phyloP scores from a whole-genome alignment of 2,113 vertebrate species.

The Polypterus bichir region DNA sequence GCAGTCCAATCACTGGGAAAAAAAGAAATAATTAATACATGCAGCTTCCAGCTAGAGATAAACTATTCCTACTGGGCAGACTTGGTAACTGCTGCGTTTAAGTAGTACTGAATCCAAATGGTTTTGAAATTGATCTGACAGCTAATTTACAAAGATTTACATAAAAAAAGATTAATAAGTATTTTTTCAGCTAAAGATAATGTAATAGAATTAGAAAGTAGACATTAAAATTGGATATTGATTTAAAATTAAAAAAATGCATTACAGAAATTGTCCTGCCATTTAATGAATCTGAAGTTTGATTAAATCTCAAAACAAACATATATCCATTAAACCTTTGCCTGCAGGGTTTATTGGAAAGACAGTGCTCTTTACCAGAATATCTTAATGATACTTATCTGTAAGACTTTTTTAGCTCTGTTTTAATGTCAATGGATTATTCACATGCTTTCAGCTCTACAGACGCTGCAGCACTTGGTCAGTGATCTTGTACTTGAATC shows the following conservation, averaged over 20 bases:
- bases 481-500: too few species aligned
- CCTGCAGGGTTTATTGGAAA: too few species aligned
- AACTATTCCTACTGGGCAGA: constrained; percentile 30
- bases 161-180: constrained; percentile 42
- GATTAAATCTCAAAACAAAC: constrained; percentile 41
- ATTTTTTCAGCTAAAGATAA: constrained; percentile 35
- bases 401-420: too few species aligned
- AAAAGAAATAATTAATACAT: constrained; percentile 21
- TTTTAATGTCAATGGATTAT: too few species aligned
- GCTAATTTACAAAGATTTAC: constrained; percentile 56
- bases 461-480: too few species aligned
- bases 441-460: too few species aligned
- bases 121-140: constrained; percentile 47
- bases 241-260: constrained; percentile 24
- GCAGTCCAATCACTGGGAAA: neutral
- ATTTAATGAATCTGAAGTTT: constrained; percentile 37
- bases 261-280: constrained; percentile 24
- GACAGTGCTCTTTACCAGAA: too few species aligned
- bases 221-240: constrained; percentile 57
- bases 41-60: constrained; percentile 23
- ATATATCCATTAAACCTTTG: too few species aligned
- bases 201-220: constrained; percentile 46
- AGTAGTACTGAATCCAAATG: constrained; percentile 28
- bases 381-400: too few species aligned
- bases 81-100: constrained; percentile 4